Percentiles rank a stretch among this genome's conserved stretches.
Evolutionary conservation across 1,140 invertebrate genomes (phyloP).

Genomic region (Meteorus sp.): DNA sequence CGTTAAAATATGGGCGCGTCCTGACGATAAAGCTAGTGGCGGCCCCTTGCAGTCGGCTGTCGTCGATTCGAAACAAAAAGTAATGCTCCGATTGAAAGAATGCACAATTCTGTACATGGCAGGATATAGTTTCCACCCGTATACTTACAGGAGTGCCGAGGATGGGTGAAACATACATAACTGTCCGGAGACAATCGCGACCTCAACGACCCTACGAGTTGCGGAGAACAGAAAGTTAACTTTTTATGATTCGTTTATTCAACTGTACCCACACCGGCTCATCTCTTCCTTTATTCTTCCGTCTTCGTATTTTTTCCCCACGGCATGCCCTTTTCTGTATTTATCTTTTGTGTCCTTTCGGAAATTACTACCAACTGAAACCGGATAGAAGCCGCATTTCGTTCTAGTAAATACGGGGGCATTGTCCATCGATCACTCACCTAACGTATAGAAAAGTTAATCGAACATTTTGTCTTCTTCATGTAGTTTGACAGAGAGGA

Average conservation of each 20-base stretch:
- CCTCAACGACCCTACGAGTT: slow-evolving; percentile 49
- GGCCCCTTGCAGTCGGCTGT: slow-evolving; percentile 42
- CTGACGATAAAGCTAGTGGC: slow-evolving; percentile 50
- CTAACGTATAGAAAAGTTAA: no score
- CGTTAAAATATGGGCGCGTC: slow-evolving; percentile 39
- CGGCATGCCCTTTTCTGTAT: no score
- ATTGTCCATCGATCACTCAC: no score
- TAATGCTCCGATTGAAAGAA: slow-evolving; percentile 54
- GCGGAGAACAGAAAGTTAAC: slow-evolving; percentile 56
- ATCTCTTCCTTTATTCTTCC: slow-evolving; percentile 11
- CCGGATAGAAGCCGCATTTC: no score
- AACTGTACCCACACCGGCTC: slow-evolving; percentile 5
- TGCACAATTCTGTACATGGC: slow-evolving; percentile 2
- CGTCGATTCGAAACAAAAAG: slow-evolving; percentile 32
- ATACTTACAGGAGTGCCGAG: slow-evolving; percentile 1
- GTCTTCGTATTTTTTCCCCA: no score
- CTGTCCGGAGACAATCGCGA: slow-evolving; percentile 48
- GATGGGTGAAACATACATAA: slow-evolving; percentile 23
- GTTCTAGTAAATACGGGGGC: no score
- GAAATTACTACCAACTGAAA: no score
- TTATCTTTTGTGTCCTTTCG: no score
- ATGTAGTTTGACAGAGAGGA: no score
- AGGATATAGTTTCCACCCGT: no score
- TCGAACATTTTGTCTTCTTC: no score
- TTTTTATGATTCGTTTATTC: slow-evolving; percentile 46